Base-by-base conservation (phyloP, 1,140 invertebrate species). In the Pygmarrhopalites habei region DNA sequence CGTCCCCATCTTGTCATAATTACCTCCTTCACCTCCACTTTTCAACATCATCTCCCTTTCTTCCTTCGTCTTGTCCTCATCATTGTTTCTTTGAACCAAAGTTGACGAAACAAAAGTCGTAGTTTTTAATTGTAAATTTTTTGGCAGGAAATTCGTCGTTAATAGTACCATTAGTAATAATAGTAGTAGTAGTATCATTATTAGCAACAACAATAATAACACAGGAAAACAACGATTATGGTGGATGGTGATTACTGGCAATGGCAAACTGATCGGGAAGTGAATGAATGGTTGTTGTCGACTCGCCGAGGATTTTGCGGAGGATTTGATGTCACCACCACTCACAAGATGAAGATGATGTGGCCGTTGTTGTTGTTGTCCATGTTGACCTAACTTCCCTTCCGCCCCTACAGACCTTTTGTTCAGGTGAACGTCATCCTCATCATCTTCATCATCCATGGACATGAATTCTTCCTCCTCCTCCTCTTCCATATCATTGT, bases 91-190 rank as follows among this genome's bases (percentile, higher is more conserved):
- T 14, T 14, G 10, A 46, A 46, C 44, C 15, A 46, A 46, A 46
- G 15, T 52, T 15, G 49, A 52, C 25, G 49, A 52, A 26, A 52
- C 10, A 28, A 14, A 52, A 28, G 14, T 15, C 28, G 49, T 52
- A 29, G 46, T 23, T 15, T 52, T 19, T 52, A 52, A 26, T 52
- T 28, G 49, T 52, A 52, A 52, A 7, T 35, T 35, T 26, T 7
- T 26, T 52, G 49, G 49, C 49, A 52, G 49, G 49, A 52, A 52
- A 52, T 52, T 52, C 28, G 49, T 52, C 49, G 49, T 52, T 52
- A 52, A 52, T 29, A 52, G 28, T 52, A 52, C 49, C 49, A 52
- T 52, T 52, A 52, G 28, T 52, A 52, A 23, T 47, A 21, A 25
- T 47, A 47, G 44, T 47, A 47, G 5, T n/a, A 47, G 44, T 47